Evolutionary conservation across 2,888 invertebrate species (phyloP).

Genomic region (Pandemis cinnamomeana): DNA sequence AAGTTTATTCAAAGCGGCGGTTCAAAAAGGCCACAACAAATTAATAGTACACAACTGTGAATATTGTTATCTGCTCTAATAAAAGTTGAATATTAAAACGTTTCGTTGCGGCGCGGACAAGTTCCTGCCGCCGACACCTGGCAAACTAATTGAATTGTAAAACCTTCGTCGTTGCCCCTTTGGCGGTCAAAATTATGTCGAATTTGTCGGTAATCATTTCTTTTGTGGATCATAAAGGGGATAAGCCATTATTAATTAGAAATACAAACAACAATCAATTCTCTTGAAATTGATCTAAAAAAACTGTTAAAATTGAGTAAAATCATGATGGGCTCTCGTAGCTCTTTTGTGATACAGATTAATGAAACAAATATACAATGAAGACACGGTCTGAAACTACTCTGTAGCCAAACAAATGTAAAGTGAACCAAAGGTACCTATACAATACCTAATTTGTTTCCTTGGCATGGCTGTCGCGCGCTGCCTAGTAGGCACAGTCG

Average conservation of each 20-base stretch:
- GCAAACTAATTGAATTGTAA: conserved; percentile 80
- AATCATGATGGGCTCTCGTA: too few relatives aligned
- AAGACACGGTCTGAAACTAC: too few relatives aligned
- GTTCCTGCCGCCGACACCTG: conserved; percentile 76
- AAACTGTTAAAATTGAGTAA: too few relatives aligned
- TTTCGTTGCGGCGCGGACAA: conserved; percentile 43
- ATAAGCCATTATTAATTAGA: not conserved
- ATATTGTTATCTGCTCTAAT: conserved; percentile 27
- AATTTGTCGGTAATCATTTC: conserved; percentile 60
- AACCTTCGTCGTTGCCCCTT: conserved; percentile 63
- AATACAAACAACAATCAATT: not conserved
- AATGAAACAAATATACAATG: too few relatives aligned
- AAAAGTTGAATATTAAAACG: conserved; percentile 23
- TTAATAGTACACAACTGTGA: conserved; percentile 5
- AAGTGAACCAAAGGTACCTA: too few relatives aligned
- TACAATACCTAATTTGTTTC: too few relatives aligned
- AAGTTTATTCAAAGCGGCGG: not conserved
- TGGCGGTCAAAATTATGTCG: conserved; percentile 75
- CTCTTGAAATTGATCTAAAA: not conserved
- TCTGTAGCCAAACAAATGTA: too few relatives aligned
- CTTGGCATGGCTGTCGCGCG: too few relatives aligned
- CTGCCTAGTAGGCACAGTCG: too few relatives aligned
- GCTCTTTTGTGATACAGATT: too few relatives aligned
- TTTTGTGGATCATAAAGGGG: not conserved
- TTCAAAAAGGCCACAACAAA: not conserved